These are phyloP conservation scores for Rhabdophis nuchalis DNA, from an alignment of 2,797 vertebrate species.

Conservation along the genomic window DNA sequence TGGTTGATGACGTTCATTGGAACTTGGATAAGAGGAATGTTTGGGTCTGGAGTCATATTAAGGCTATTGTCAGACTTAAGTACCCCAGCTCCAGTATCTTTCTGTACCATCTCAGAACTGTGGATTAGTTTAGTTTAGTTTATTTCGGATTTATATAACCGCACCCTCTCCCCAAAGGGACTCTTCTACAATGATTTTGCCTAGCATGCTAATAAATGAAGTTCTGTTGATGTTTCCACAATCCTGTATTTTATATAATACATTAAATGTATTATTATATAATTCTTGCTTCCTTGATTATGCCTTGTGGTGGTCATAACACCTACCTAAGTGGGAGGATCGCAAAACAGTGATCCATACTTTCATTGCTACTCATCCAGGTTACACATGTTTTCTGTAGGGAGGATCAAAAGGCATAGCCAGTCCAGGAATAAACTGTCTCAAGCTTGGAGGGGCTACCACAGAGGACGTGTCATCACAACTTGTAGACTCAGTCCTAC, in stretches of 20 bases:
- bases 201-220: background rate
- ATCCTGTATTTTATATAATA: background rate
- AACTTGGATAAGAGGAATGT: background rate
- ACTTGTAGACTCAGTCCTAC: too few species aligned
- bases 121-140: too few species aligned
- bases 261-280: background rate
- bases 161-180: too few species aligned
- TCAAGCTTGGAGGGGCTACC: too few species aligned
- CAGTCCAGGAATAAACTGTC: too few species aligned
- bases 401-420: too few species aligned
- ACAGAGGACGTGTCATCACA: too few species aligned
- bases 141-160: too few species aligned
- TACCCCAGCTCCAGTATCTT: background rate
- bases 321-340: background rate
- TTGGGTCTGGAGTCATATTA: background rate
- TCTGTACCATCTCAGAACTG: background rate
- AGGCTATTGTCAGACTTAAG: background rate
- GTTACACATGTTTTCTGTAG: background rate
- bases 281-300: background rate
- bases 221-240: background rate
- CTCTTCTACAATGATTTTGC: background rate
- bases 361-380: background rate
- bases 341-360: background rate
- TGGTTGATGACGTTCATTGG: background rate
- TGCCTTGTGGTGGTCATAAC: background rate